A percentile compares a stretch with the other conserved stretches of the same genome.
Conservation (phyloP, 2,888 invertebrate species). For the Heliconius erato region DNA sequence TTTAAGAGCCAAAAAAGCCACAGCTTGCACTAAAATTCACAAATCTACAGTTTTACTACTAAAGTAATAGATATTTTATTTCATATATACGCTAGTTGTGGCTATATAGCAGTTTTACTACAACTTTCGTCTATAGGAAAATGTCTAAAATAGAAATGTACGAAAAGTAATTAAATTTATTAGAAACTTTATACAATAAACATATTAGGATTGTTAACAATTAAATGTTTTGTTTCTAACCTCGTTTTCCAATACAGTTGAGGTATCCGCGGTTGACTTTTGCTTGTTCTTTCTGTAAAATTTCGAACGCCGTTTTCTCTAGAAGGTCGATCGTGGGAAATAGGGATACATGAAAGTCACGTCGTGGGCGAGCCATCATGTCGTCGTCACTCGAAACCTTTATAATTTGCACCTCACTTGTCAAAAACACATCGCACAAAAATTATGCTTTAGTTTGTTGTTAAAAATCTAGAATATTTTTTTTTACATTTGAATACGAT, state of each 20-base stretch:
- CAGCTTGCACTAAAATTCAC: neutral
- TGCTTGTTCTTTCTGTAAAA: slow-evolving; percentile 66
- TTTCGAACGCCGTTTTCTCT: slow-evolving; percentile 69
- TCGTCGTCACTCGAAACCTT: slow-evolving; percentile 67
- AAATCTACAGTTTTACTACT: neutral
- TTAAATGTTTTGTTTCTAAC: slow-evolving; percentile 60
- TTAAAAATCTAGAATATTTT: neutral
- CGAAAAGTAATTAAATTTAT: neutral
- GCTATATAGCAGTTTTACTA: slow-evolving; percentile 8
- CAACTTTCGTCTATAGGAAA: slow-evolving; percentile 12
- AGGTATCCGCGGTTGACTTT: slow-evolving; percentile 72
- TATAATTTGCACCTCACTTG: slow-evolving; percentile 58
- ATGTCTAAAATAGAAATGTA: slow-evolving; percentile 11
- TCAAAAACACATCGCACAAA: slow-evolving; percentile 53
- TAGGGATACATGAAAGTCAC: slow-evolving; percentile 72
- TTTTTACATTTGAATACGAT: neutral
- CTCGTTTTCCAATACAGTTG: slow-evolving; percentile 77
- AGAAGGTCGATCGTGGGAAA: slow-evolving; percentile 75
- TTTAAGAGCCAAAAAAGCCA: neutral
- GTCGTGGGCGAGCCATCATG: slow-evolving; percentile 63
- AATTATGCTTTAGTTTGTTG: slow-evolving; percentile 20
- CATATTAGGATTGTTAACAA: neutral
- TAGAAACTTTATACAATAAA: neutral
- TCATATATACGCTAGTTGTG: neutral
- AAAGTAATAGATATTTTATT: too few relatives aligned